These are phyloP conservation scores for Drosophila hamatofila DNA, from an alignment of 2,888 invertebrate species.

Conservation along the genomic window DNA sequence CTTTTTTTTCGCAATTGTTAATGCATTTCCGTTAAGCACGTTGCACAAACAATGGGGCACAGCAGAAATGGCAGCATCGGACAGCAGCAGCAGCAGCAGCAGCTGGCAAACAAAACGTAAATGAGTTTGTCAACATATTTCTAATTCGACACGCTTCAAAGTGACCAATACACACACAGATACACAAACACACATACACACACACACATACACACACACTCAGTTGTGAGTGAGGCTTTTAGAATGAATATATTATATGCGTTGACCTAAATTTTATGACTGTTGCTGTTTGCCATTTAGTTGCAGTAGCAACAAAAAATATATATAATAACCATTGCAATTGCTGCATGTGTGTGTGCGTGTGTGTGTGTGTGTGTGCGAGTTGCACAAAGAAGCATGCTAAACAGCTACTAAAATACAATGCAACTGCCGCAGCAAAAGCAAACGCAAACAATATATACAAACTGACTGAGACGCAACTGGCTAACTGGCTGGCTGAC, in stretches of 20 bases:
- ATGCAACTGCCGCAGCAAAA: slow-evolving; percentile 49
- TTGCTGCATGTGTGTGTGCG: slow-evolving; percentile 15
- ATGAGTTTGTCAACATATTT: slow-evolving; percentile 69
- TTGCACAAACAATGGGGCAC: slow-evolving; percentile 61
- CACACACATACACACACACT: slow-evolving; percentile 9
- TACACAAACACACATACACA: slow-evolving; percentile 4
- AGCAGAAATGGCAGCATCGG: slow-evolving; percentile 18
- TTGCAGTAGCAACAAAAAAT: slow-evolving; percentile 43
- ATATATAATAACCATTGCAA: slow-evolving; percentile 49
- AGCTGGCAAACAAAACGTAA: slow-evolving; percentile 49
- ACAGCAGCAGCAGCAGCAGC: slow-evolving; percentile 27
- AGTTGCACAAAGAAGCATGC: slow-evolving; percentile 79
- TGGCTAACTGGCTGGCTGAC: slow-evolving; percentile 27
- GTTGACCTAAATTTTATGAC: slow-evolving; percentile 79
- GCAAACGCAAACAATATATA: slow-evolving; percentile 52
- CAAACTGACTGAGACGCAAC: slow-evolving; percentile 36
- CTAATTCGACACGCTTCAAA: slow-evolving; percentile 64
- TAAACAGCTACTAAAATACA: slow-evolving; percentile 77
- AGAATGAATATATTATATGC: slow-evolving; percentile 80
- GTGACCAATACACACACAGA: slow-evolving; percentile 51
- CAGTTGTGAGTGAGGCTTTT: slow-evolving; percentile 49
- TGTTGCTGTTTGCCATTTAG: slow-evolving; percentile 71
- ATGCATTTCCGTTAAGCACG: slow-evolving; percentile 64
- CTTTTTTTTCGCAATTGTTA: slow-evolving; percentile 47
- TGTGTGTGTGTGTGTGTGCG: slow-evolving; percentile 39